phyloP scores from a whole-genome alignment of 2,113 vertebrate species.

The Theristicus caerulescens region DNA sequence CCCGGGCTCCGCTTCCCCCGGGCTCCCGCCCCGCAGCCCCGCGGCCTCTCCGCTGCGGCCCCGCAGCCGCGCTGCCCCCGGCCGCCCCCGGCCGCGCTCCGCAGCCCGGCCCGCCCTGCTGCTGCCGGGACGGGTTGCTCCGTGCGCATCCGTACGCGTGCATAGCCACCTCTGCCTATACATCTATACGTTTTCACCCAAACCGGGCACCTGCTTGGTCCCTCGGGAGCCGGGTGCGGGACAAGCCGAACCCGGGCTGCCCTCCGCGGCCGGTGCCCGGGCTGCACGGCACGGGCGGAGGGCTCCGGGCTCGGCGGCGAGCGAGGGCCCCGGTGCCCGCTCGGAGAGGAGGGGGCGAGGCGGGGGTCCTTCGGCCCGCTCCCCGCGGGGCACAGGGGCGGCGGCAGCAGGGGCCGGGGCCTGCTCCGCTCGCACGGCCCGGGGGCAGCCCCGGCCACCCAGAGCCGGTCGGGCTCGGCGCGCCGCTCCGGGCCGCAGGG shows the following conservation, averaged over 20 bases:
- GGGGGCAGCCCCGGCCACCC: no score
- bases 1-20: neutral
- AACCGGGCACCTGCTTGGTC: neutral
- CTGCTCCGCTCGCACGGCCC: neutral
- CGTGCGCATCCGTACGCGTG: neutral
- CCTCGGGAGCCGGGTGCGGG: neutral
- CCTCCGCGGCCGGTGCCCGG: neutral
- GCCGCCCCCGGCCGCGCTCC: neutral
- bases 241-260: neutral
- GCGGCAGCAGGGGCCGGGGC: neutral
- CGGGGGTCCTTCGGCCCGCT: neutral
- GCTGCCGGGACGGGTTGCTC: neutral
- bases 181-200: rapidly evolving
- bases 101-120: neutral
- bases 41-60: no score
- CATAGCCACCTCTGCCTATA: neutral
- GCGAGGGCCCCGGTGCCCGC: neutral
- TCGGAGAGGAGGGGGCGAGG: neutral
- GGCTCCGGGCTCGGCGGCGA: neutral
- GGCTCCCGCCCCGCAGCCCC: neutral
- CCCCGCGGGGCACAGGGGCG: neutral
- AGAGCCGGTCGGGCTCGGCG: neutral
- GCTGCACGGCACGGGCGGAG: neutral
- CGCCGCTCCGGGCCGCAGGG: no score
- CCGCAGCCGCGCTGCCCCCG: neutral